Conservation (phyloP, 2,797 vertebrate species). For the Pangasius krempfi region DNA sequence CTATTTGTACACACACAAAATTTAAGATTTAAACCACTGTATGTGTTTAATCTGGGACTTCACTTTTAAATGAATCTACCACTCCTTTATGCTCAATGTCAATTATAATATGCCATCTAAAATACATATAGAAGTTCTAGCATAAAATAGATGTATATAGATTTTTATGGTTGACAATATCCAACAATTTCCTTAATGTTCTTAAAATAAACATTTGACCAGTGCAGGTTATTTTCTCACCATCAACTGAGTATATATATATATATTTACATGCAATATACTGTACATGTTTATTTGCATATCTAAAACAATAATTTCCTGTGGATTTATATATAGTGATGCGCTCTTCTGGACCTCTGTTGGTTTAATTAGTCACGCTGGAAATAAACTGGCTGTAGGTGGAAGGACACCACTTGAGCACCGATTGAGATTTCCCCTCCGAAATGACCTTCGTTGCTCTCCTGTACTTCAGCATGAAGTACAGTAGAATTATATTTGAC, state of each 20-base stretch:
- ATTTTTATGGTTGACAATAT: neutral
- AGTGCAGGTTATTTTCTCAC: neutral
- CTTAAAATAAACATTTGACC: neutral
- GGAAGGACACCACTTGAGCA: constrained; percentile 42
- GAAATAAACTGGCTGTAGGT: constrained; percentile 44
- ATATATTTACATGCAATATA: neutral
- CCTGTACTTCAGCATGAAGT: neutral
- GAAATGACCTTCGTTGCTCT: constrained; percentile 16
- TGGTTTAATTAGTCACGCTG: constrained; percentile 57
- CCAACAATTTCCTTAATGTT: neutral
- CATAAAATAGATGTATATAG: neutral
- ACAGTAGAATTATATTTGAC: constrained; percentile 6
- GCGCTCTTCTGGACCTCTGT: neutral
- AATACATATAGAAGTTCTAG: neutral
- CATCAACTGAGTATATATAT: neutral
- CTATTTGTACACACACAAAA: neutral
- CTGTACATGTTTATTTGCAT: neutral
- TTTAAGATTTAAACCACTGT: neutral
- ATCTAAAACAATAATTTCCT: neutral
- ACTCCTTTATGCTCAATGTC: no score
- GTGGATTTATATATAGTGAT: neutral
- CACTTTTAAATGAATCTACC: neutral
- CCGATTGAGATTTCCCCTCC: constrained; percentile 34
- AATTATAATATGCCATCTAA: neutral
- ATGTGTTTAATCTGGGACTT: neutral